These are phyloP conservation scores for Melanerpes formicivorus DNA, from an alignment of 2,113 vertebrate genomes.

Conservation along the genomic window DNA sequence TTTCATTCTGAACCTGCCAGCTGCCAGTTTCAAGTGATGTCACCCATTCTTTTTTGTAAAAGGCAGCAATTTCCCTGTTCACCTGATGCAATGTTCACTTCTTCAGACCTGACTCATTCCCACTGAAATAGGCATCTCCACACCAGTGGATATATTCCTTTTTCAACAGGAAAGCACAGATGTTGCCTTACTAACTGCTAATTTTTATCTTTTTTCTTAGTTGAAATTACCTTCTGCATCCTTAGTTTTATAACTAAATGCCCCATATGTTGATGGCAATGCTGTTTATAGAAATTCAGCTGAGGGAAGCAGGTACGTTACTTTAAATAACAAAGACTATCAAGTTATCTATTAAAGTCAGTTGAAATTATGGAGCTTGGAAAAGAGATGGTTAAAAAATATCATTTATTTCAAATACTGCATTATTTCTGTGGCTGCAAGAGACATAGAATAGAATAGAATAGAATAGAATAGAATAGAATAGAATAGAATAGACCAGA, in stretches of 20 bases:
- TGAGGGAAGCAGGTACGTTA: not conserved
- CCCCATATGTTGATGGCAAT: not conserved
- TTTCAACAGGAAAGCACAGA: slow-evolving; percentile 24
- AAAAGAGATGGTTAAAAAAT: not conserved
- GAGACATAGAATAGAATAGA: too few species aligned
- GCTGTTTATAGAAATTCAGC: not conserved
- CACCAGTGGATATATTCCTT: not conserved
- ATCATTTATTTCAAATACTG: not conserved
- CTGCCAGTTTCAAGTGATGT: not conserved
- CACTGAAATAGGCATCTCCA: not conserved
- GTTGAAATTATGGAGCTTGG: not conserved
- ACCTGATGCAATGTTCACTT: not conserved
- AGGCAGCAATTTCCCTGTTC: not conserved
- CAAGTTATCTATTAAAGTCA: not conserved
- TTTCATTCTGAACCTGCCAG: not conserved
- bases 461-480: too few species aligned
- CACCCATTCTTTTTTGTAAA: not conserved
- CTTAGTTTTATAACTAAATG: not conserved
- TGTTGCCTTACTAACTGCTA: slow-evolving; percentile 20
- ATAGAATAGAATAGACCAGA: too few species aligned
- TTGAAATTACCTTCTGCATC: slow-evolving; percentile 49
- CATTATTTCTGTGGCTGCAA: not conserved
- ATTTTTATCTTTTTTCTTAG: slow-evolving; percentile 48
- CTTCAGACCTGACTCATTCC: not conserved
- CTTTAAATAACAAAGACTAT: slow-evolving; percentile 1